phyloP scores from a whole-genome alignment of 1,140 invertebrate species.

The Eciton burchellii region DNA sequence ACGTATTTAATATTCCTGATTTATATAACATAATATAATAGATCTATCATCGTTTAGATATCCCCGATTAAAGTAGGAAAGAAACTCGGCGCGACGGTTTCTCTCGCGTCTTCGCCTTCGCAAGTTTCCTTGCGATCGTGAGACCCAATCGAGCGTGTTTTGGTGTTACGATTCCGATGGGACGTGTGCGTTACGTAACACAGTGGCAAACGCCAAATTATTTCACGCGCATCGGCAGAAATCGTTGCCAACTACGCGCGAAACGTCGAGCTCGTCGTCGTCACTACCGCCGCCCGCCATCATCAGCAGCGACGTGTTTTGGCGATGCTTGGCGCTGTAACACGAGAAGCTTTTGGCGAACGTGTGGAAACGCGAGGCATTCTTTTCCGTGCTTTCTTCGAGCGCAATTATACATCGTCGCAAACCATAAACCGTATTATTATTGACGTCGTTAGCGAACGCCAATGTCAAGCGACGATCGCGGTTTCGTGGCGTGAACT shows the following conservation, averaged over 20 bases:
- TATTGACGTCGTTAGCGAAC: slow-evolving; percentile 39
- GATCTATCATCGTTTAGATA: no score
- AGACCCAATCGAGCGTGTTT: slow-evolving; percentile 32
- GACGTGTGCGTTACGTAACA: slow-evolving; percentile 73
- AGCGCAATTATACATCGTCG: slow-evolving; percentile 15
- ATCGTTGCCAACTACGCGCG: slow-evolving; percentile 82
- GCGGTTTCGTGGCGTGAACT: slow-evolving; percentile 13
- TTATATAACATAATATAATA: no score
- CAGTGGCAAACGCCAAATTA: slow-evolving; percentile 79
- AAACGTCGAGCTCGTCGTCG: slow-evolving; percentile 72
- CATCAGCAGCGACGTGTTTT: slow-evolving; percentile 74
- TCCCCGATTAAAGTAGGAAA: not conserved
- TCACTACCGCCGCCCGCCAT: slow-evolving; percentile 32
- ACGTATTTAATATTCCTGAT: no score
- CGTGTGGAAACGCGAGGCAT: slow-evolving; percentile 21
- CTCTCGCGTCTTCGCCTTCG: not conserved
- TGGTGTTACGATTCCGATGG: slow-evolving; percentile 39
- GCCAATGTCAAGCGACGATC: slow-evolving; percentile 34
- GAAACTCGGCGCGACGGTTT: not conserved
- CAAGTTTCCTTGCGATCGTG: not conserved
- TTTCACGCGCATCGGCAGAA: slow-evolving; percentile 83
- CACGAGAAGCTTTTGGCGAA: slow-evolving; percentile 81
- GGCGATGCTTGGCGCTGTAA: slow-evolving; percentile 81
- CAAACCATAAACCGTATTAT: slow-evolving; percentile 30
- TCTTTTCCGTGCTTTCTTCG: slow-evolving; percentile 64